A percentile compares a stretch with the other conserved stretches of the same genome.
These are phyloP conservation scores for Amphipoea lucens DNA, from an alignment of 2,888 invertebrate species.

Conservation along the genomic window DNA sequence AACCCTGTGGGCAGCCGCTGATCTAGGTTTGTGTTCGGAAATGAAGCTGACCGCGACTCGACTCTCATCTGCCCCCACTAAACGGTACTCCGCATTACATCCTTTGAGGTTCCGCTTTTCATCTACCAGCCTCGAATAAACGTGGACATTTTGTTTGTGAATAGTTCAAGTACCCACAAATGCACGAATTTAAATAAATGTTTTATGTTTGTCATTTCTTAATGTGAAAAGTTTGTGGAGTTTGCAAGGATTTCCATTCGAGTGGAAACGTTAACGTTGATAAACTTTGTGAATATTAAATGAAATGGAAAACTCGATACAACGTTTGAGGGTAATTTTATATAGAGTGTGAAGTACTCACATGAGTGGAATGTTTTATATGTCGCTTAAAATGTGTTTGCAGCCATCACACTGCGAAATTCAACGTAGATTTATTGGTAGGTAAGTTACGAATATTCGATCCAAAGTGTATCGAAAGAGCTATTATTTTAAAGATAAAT, in stretches of 20 bases:
- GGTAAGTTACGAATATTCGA: neutral
- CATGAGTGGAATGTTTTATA: constrained; percentile 40
- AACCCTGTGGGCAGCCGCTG: constrained; percentile 60
- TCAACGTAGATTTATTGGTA: neutral
- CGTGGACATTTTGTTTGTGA: constrained; percentile 70
- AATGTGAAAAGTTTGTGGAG: constrained; percentile 65
- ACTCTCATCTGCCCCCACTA: constrained; percentile 60
- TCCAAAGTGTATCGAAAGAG: neutral
- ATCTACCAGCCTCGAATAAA: constrained; percentile 66
- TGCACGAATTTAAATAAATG: constrained; percentile 61
- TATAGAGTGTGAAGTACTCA: constrained; percentile 36
- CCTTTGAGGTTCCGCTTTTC: constrained; percentile 75
- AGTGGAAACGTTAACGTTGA: constrained; percentile 65
- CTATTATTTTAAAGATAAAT: neutral
- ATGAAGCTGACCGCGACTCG: constrained; percentile 70
- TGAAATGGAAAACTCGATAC: constrained; percentile 64
- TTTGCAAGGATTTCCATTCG: constrained; percentile 59
- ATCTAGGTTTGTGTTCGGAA: constrained; percentile 68
- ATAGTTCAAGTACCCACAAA: constrained; percentile 62
- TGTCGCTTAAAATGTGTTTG: constrained; percentile 28
- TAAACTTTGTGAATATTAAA: constrained; percentile 67
- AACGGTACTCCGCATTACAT: constrained; percentile 68
- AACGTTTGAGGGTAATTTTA: constrained; percentile 54
- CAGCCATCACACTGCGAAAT: neutral
- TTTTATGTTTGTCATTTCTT: constrained; percentile 66